A percentile compares a stretch with the other conserved stretches of the same genome.
phyloP scores from a whole-genome alignment of 2,888 invertebrate genomes.

The Lottia scabra region DNA sequence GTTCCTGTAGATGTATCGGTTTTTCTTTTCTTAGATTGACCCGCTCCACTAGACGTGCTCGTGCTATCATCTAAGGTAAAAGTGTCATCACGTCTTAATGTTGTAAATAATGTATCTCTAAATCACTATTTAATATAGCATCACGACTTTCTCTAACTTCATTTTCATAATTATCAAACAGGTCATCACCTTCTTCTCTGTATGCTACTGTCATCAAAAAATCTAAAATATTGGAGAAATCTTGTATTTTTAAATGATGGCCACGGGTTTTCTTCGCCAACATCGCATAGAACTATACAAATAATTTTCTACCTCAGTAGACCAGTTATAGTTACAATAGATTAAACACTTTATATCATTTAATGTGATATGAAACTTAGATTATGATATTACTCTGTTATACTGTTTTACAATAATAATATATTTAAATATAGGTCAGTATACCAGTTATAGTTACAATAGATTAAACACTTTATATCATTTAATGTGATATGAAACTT shows the following conservation, averaged over 20 bases:
- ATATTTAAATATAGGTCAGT: too few species aligned
- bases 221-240: slow-evolving; percentile 59
- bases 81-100: slow-evolving; percentile 29
- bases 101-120: slow-evolving; percentile 44
- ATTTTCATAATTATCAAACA: slow-evolving; percentile 46
- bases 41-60: neutral
- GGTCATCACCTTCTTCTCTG: slow-evolving; percentile 52
- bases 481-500: too few species aligned
- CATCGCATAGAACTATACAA: slow-evolving; percentile 45
- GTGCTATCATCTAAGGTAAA: neutral
- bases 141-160: slow-evolving; percentile 43
- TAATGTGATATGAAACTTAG: too few species aligned
- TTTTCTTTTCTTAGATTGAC: neutral
- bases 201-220: slow-evolving; percentile 66
- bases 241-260: slow-evolving; percentile 48
- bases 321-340: too few species aligned
- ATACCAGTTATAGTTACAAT: too few species aligned
- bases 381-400: too few species aligned
- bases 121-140: slow-evolving; percentile 37
- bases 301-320: too few species aligned
- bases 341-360: too few species aligned
- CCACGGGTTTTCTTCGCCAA: slow-evolving; percentile 55
- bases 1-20: neutral
- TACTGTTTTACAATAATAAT: too few species aligned
- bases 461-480: too few species aligned